Conservation (phyloP, 2,113 vertebrate genomes). For the Mesitornis unicolor region DNA sequence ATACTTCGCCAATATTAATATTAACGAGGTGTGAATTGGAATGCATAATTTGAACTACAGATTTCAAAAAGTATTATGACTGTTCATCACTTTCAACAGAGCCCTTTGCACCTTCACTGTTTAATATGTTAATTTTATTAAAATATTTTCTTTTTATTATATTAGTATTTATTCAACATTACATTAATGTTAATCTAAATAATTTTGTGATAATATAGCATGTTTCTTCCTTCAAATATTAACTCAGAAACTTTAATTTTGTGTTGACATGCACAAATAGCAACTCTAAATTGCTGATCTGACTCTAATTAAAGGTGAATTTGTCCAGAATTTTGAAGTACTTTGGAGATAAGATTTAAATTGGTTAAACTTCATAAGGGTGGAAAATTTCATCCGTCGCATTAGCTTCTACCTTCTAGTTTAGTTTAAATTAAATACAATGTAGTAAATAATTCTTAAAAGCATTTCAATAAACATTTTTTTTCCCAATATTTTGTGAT, state of each 20-base stretch:
- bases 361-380: not conserved
- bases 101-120: not conserved
- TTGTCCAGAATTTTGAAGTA: not conserved
- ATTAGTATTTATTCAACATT: not conserved
- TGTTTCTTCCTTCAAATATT: not conserved
- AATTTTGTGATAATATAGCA: not conserved
- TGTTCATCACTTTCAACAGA: not conserved
- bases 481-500: not conserved
- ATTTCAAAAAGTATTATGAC: not conserved
- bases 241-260: not conserved
- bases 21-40: not conserved
- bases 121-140: conserved; percentile 27
- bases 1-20: not conserved
- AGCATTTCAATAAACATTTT: not conserved
- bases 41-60: not conserved
- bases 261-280: not conserved
- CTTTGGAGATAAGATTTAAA: not conserved
- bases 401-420: not conserved
- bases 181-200: not conserved
- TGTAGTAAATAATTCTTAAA: not conserved
- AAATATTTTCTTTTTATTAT: not conserved
- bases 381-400: not conserved
- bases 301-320: not conserved
- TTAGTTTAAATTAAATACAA: not conserved
- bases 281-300: not conserved